Base-by-base conservation (phyloP, 92 coral and sea anemone genomes). In the Ricordea florida region DNA sequence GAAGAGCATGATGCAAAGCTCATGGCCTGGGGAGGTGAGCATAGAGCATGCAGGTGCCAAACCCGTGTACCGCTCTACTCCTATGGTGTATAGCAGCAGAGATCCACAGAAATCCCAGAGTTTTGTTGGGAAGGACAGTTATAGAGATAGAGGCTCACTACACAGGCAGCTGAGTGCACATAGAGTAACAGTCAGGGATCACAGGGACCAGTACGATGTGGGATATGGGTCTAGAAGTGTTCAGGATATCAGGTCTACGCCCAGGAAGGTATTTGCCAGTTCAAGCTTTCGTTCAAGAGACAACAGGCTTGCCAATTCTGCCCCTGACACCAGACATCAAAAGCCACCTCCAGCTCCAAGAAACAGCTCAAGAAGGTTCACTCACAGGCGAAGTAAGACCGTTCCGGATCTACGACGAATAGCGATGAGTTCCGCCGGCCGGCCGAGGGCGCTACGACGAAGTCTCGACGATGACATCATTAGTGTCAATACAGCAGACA, bases 401-500 rank as follows among this genome's bases (percentile, higher is more conserved):
- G 85, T 87, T 79, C 97, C 97, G 9, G 93, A 91, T 65, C 75
- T 91, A 51, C 67, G 93, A 49, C 72, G 69, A 29, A 61, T 78
- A 18, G 88, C 87, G 14, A 75, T 82, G 8, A 76, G 69, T 9
- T 74, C 70, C 35, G 74, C 60, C 11, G 33, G 81, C 8, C 49
- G 52, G 16, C 81, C 76, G 32, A 76, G 44, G 30, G 27, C 33
- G 35, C 52, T 85, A n/a, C 75, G 83, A 34, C 86, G 85, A 25
- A 91, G 97, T 58, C 82, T 88, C 55, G 97, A 91, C 23, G 93
- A 87, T 40, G 97, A 91, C 37, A 74, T 87, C 63, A 35, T 79
- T 26, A 91, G 93, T 51, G 31, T 81, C 22, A 81, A 80, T 6
- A 90, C 98, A 6, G 90, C 80, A 32, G 96, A 92, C 71, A 96